phyloP scores from a whole-genome alignment of 2,797 vertebrate species.

The Limosa lapponica region DNA sequence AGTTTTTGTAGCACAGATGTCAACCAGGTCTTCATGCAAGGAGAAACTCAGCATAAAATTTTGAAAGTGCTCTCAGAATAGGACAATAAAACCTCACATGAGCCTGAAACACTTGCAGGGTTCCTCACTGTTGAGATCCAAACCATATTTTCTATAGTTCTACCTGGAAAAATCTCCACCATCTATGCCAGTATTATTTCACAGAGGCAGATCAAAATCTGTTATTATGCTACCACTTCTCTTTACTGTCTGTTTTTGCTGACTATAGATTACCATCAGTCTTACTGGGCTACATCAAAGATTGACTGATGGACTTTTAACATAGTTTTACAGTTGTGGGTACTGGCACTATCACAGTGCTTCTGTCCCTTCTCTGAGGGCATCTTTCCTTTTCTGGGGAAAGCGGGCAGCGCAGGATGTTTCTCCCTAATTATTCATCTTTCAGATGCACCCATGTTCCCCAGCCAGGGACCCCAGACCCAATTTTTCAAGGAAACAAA shows the following conservation, averaged over 20 bases:
- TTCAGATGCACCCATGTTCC: accelerated
- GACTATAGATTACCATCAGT: not conserved
- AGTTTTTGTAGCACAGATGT: accelerated
- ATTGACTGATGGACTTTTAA: not conserved
- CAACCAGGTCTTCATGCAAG: not conserved
- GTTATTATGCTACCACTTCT: not conserved
- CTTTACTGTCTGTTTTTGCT: not conserved
- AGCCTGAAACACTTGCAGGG: not conserved
- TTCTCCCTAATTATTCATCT: not conserved
- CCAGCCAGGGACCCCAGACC: not conserved
- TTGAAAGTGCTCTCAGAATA: not conserved
- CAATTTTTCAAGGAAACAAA: not conserved
- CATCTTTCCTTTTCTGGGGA: not conserved
- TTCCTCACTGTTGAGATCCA: not conserved
- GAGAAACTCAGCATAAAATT: not conserved
- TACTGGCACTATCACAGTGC: not conserved
- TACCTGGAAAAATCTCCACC: not conserved
- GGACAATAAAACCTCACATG: not conserved
- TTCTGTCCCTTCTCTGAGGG: not conserved
- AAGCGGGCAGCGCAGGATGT: accelerated
- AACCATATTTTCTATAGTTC: not conserved
- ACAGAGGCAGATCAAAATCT: not conserved
- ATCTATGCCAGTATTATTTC: not conserved
- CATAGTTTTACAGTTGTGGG: not conserved
- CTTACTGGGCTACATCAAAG: not conserved